Evolutionary conservation across 1,140 invertebrate species (phyloP), one percentile per base, ranked within the genome.

Genomic region (Drosophila pandora): DNA sequence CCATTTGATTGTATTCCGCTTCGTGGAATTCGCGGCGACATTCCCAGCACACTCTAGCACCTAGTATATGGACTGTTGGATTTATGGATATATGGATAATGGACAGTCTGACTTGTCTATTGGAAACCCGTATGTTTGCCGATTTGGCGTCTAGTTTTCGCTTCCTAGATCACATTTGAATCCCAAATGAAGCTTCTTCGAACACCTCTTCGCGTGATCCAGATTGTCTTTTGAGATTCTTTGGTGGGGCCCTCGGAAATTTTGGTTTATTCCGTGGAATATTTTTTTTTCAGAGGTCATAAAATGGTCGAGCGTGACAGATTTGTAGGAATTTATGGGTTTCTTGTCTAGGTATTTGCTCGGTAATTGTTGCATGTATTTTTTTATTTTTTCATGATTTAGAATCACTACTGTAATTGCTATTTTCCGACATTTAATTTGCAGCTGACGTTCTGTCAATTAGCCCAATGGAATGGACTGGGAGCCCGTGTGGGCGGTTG

Each of bases 401-500:
- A 43, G 45, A 30, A 12, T 39, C 12, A 1, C 39, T 12, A 68
- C 73, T 76, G 68, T 83, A 57, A 34, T 32, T 57, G 60, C 48
- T 21, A 41, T 63, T 56, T 41, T 59, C 73, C 68, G 57, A 56
- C 49, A 48, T 59, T 67, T 76, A 85, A 87, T 87, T 85, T 81
- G 78, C 84, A 76, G 58, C 74, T 64, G 74, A 85, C 81, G 61
- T 71, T 85, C 65, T 87, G 81, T 85, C 81, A 85, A 85, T 85
- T 85, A 85, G 78, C 68, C 52, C 47, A 62, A 53, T 62, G 78
- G 61, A 64, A 63, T 52, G 49, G 41, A 34, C 39, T 37, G 13
- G 25, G 61, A 32, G 47, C 30, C n/a, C 37, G 76, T 64, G 80
- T 77, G 81, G 81, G 82, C 56, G 78, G 78, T 65, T 81, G 81